Percentiles rank a stretch among this genome's conserved stretches.
Conservation (phyloP, 2,113 vertebrate genomes). For the Pangasianodon gigas region DNA sequence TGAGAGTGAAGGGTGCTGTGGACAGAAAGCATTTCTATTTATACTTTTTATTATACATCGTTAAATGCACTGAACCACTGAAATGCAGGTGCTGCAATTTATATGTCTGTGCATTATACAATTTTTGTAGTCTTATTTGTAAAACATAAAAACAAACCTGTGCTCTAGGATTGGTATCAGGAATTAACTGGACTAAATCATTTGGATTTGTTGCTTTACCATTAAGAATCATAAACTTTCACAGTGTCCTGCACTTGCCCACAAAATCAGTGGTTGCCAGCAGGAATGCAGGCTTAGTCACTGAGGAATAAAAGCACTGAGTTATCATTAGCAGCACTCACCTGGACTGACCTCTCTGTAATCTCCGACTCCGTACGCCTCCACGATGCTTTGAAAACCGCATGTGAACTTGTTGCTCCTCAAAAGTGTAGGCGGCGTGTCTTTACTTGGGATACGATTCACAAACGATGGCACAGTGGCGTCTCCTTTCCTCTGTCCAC, state of each 20-base stretch:
- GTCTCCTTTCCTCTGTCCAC: constrained; percentile 85
- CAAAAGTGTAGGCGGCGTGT: constrained; percentile 87
- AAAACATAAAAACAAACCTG: not conserved
- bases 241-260: too few relatives aligned
- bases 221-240: not conserved
- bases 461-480: constrained; percentile 90
- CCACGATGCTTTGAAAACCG: constrained; percentile 96
- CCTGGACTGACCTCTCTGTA: constrained; percentile 96
- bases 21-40: not conserved
- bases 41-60: not conserved
- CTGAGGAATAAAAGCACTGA: not conserved
- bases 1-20: constrained; percentile 91
- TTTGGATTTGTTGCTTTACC: not conserved
- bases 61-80: not conserved
- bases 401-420: constrained; percentile 95
- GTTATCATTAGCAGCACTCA: constrained; percentile 61
- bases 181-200: not conserved
- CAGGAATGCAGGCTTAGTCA: not conserved
- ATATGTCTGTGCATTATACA: not conserved
- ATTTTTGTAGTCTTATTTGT: not conserved
- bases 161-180: not conserved
- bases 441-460: constrained; percentile 88
- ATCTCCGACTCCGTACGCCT: constrained; percentile 92
- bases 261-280: not conserved
- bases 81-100: not conserved